Percentiles rank a stretch among this genome's conserved stretches.
These are phyloP conservation scores for Limenitis camilla DNA, from an alignment of 2,888 invertebrate species.

Conservation along the genomic window DNA sequence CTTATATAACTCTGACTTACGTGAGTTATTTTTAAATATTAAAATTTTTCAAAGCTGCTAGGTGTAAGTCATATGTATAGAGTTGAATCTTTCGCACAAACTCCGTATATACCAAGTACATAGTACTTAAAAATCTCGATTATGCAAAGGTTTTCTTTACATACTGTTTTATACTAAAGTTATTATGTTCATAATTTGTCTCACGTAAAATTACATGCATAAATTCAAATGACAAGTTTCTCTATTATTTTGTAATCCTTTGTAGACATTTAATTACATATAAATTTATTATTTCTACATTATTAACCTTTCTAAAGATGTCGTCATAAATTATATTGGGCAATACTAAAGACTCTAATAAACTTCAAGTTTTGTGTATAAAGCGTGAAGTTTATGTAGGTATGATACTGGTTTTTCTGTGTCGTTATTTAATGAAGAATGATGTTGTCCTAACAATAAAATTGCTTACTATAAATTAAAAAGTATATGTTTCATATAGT, in stretches of 20 bases:
- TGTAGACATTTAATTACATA: background rate
- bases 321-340: slow-evolving; percentile 40
- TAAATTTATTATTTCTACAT: slow-evolving; percentile 10
- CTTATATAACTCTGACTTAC: no score
- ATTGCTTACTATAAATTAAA: no score
- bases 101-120: no score
- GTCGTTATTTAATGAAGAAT: slow-evolving; percentile 1
- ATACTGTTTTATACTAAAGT: no score
- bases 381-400: slow-evolving; percentile 41
- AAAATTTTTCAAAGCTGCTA: no score
- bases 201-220: background rate
- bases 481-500: background rate
- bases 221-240: background rate
- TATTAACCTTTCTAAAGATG: slow-evolving; percentile 33
- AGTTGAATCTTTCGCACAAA: no score
- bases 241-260: background rate
- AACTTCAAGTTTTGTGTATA: slow-evolving; percentile 39
- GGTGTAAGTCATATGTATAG: no score
- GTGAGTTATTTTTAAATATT: no score
- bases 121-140: no score
- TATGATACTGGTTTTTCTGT: slow-evolving; percentile 27
- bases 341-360: slow-evolving; percentile 36
- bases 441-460: no score
- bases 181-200: no score
- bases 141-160: no score